Evolutionary conservation across 2,113 vertebrate species (phyloP), one percentile per base, ranked within the genome.

Genomic region (Trichechus manatus): DNA sequence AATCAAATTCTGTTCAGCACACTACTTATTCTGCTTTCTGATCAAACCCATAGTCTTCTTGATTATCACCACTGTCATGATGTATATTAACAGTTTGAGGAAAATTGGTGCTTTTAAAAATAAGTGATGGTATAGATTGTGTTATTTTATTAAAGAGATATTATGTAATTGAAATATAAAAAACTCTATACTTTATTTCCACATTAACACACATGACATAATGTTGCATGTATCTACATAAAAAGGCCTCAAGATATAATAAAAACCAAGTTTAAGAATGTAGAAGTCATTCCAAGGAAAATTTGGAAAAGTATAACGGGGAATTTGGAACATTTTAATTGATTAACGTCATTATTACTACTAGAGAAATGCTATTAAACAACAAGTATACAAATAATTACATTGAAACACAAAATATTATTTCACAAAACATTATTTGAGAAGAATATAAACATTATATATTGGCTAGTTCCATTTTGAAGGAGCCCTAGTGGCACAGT

Each of bases 271-370:
- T 56, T 50, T 64, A 81, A 86, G n/a, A 79, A 88, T 78, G n/a
- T 10, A 81, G 27, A 59, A 77, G 27, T 70, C 27, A 87, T 31
- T 70, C 29, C 2, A 78, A 33, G 19, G 44, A 68, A 83, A 95
- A 75, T 2, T 59, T 91, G n/a, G 31, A 20, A 29, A 94, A 75
- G 25, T 68, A 33, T 75, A 87, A 68, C 56, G 42, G 33, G 53
- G n/a, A 72, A 85, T 72, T 79, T 85, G 15, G 93, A 93, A 9
- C 8, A 89, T 89, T 93, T 93, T 63, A 80, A 29, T 89, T 47
- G 20, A 53, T 63, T 72, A 63, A n/a, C 70, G 25, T 17, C 8
- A 79, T 36, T 85, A 47, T 36, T 85, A 42, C 9, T 42, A 72
- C 61, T 61, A 61, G 9, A 78, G 44, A 25, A 84, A 78, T 83